Conservation (phyloP, 1,140 invertebrate species). For the Bathynomus jamesi region DNA sequence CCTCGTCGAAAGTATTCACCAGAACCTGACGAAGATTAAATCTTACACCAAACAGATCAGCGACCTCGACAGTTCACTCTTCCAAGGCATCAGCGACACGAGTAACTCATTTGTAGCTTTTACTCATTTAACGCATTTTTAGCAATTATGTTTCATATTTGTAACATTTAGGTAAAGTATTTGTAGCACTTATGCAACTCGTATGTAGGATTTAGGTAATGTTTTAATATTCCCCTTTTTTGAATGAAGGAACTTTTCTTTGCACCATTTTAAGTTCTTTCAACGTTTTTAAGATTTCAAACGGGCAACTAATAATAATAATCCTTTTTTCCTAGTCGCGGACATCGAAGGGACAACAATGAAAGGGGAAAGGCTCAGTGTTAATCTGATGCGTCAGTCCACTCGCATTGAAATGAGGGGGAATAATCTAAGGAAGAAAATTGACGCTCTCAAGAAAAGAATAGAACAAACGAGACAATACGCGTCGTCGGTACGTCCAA, state of each 20-base stretch:
- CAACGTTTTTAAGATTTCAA: too few species aligned
- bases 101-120: conserved; percentile 38
- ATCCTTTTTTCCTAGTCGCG: conserved; percentile 53
- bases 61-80: not conserved
- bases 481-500: conserved; percentile 69
- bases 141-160: not conserved
- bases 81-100: conserved; percentile 26
- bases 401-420: conserved; percentile 33
- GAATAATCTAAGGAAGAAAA: conserved; percentile 43
- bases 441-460: conserved; percentile 60
- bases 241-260: too few species aligned
- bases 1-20: not conserved
- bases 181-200: too few species aligned
- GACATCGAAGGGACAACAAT: conserved; percentile 37
- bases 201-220: too few species aligned
- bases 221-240: too few species aligned
- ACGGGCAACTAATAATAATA: too few species aligned
- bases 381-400: conserved; percentile 30
- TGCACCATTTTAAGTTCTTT: too few species aligned
- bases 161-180: too few species aligned
- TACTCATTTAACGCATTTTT: not conserved
- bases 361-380: conserved; percentile 28
- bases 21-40: not conserved
- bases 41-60: not conserved
- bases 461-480: conserved; percentile 69